phyloP scores from a whole-genome alignment of 2,888 invertebrate genomes.

The Baccha elongata region DNA sequence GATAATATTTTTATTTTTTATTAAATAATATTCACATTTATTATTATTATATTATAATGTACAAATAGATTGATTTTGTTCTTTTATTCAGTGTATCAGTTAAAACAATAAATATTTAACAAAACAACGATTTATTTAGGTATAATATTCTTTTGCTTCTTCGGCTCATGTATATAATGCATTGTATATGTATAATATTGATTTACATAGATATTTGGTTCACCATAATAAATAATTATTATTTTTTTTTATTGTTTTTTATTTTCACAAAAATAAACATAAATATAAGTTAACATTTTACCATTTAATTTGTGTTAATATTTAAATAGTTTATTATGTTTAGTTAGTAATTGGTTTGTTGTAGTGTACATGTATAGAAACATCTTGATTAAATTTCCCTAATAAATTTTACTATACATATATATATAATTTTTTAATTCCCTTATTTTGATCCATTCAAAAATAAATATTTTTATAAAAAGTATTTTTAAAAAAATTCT shows the following conservation, averaged over 20 bases:
- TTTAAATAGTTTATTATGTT: conserved; percentile 20
- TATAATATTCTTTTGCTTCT: conserved; percentile 30
- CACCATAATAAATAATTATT: conserved; percentile 4
- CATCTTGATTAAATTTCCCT: conserved; percentile 48
- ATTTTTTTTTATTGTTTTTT: background rate
- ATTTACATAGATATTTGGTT: conserved; percentile 22
- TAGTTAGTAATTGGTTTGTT: conserved; percentile 32
- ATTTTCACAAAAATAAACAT: conserved; percentile 40
- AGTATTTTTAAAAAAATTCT: conserved; percentile 16
- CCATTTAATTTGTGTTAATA: conserved; percentile 12
- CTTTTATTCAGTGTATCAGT: conserved; percentile 27
- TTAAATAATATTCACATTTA: conserved; percentile 68
- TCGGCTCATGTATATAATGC: conserved; percentile 40
- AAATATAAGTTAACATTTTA: conserved; percentile 30
- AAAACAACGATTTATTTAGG: conserved; percentile 47
- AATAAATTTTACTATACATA: conserved; percentile 42
- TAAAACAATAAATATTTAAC: conserved; percentile 58
- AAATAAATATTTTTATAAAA: conserved; percentile 35
- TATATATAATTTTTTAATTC: conserved; percentile 27
- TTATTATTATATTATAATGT: conserved; percentile 54
- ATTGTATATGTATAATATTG: conserved; percentile 41
- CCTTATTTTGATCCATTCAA: conserved; percentile 53
- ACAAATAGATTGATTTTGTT: conserved; percentile 66
- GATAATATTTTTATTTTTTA: conserved; percentile 48
- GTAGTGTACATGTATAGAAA: conserved; percentile 73